A percentile compares a stretch with the other conserved stretches of the same genome.
These are phyloP conservation scores for Eupeodes corollae DNA, from an alignment of 1,140 invertebrate genomes.

Conservation along the genomic window DNA sequence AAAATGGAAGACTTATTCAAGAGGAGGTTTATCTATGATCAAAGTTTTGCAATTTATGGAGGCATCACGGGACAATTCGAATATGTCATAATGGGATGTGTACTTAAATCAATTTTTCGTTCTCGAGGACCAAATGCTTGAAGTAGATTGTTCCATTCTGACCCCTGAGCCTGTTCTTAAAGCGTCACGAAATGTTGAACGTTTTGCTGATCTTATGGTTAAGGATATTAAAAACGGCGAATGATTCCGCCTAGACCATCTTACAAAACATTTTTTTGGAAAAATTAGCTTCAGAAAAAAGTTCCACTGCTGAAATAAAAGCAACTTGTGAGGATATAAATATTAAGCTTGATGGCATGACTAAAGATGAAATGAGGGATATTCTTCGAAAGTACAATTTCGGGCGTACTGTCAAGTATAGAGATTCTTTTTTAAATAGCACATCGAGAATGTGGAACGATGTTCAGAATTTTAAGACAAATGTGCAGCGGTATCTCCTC, in stretches of 20 bases:
- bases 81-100: slow-evolving; percentile 99
- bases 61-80: slow-evolving; percentile 89
- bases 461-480: no score
- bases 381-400: slow-evolving; percentile 73
- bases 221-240: slow-evolving; percentile 94
- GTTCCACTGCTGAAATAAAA: slow-evolving; percentile 56
- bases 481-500: no score
- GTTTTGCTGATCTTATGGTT: slow-evolving; percentile 99
- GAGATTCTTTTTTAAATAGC: no score
- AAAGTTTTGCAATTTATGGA: slow-evolving; percentile 99
- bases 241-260: slow-evolving; percentile 93
- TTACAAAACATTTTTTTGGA: slow-evolving; percentile 96
- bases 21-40: slow-evolving; percentile 95
- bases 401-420: no score
- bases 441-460: no score
- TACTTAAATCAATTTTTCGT: slow-evolving; percentile 95
- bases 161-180: slow-evolving; percentile 91
- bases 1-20: slow-evolving; percentile 97
- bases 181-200: slow-evolving; percentile 96
- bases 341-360: slow-evolving; percentile 77
- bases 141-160: slow-evolving; percentile 94
- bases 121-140: slow-evolving; percentile 95
- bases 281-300: slow-evolving; percentile 78
- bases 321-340: slow-evolving; percentile 70
- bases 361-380: slow-evolving; percentile 75